phyloP scores from a whole-genome alignment of 64 coral and sea anemone genomes.

The Catalaphyllia jardinei region DNA sequence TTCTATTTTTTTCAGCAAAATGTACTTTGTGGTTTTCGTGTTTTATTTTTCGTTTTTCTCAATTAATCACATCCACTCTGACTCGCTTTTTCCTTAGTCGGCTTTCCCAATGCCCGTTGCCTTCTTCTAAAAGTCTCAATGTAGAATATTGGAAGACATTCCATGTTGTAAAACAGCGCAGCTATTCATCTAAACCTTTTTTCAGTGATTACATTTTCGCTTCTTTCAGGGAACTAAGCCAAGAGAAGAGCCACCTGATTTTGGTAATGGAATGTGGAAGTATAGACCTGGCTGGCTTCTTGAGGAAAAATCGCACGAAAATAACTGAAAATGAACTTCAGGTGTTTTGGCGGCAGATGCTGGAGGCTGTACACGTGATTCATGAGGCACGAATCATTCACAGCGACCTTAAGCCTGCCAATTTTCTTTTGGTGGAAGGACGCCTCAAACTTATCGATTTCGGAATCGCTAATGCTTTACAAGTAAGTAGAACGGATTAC shows the following conservation, averaged over 20 bases:
- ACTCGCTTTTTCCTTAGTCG: too few species aligned
- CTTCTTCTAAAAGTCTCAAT: too few species aligned
- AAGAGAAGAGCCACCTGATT: conserved; percentile 67
- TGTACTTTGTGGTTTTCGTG: too few species aligned
- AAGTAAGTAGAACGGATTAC: conserved; percentile 55
- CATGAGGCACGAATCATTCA: conserved; percentile 91
- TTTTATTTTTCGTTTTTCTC: too few species aligned
- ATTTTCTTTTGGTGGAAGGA: conserved; percentile 92
- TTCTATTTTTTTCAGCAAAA: too few species aligned
- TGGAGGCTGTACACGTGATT: conserved; percentile 90
- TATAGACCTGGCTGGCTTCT: conserved; percentile 86
- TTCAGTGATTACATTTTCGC: not conserved
- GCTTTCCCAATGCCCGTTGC: too few species aligned
- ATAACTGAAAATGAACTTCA: conserved; percentile 73
- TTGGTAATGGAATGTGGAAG: conserved; percentile 92
- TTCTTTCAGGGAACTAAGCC: conserved; percentile 83
- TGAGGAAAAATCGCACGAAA: conserved; percentile 77
- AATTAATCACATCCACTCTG: too few species aligned
- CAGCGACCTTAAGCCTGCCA: conserved; percentile 94
- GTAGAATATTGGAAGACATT: too few species aligned
- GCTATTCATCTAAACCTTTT: too few species aligned
- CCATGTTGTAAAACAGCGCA: too few species aligned
- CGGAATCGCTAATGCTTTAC: conserved; percentile 93
- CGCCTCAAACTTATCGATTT: conserved; percentile 96
- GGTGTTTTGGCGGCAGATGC: conserved; percentile 90